phyloP scores from a whole-genome alignment of 2,797 vertebrate genomes.

The Threskiornis aethiopicus region DNA sequence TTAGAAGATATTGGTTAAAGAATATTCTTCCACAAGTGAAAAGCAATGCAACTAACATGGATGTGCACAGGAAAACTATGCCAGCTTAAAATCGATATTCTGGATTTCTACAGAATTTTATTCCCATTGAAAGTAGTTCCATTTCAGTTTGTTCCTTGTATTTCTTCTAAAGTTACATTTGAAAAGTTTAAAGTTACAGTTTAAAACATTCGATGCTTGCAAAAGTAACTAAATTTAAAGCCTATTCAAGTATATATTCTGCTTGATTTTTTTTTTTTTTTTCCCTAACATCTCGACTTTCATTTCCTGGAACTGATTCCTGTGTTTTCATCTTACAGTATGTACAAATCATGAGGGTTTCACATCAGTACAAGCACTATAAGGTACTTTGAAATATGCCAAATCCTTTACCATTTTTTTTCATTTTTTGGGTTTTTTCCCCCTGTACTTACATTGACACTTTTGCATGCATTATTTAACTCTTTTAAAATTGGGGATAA shows the following conservation, averaged over 20 bases:
- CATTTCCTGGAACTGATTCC: background rate
- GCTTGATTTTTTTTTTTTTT: background rate
- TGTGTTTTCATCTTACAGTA: background rate
- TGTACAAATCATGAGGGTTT: background rate
- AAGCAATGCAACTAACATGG: background rate
- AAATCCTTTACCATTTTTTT: rapidly evolving
- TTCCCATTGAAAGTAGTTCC: background rate
- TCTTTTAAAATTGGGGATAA: background rate
- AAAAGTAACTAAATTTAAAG: conserved; percentile 30
- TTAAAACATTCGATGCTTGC: background rate
- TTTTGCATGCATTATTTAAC: background rate
- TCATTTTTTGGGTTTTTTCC: rapidly evolving
- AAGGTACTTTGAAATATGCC: rapidly evolving
- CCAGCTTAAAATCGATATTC: background rate
- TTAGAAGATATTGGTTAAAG: background rate
- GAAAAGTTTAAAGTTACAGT: background rate
- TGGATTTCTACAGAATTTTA: background rate
- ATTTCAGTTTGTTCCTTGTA: background rate
- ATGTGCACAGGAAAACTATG: background rate
- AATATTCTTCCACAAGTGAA: background rate
- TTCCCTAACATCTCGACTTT: background rate
- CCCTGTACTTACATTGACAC: rapidly evolving
- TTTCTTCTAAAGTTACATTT: conserved; percentile 6
- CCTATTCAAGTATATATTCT: conserved; percentile 1
- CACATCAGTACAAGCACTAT: background rate